A percentile compares a stretch with the other conserved stretches of the same genome.
These are phyloP conservation scores for Dreissena rostriformis DNA, from an alignment of 1,140 invertebrate genomes.

Conservation along the genomic window DNA sequence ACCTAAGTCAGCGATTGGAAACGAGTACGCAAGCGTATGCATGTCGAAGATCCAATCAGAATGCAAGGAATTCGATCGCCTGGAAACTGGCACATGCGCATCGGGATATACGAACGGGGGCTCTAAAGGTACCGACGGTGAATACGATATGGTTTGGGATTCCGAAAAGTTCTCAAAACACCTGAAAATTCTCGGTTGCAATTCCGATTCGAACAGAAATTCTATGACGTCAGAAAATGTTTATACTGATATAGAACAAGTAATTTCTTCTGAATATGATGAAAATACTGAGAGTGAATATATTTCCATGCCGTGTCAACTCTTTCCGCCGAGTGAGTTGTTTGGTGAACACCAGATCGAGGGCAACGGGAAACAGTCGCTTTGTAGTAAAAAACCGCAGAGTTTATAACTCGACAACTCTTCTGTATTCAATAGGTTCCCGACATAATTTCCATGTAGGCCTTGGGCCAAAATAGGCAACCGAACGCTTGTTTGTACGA, in stretches of 20 bases:
- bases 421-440: too few species aligned
- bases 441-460: too few species aligned
- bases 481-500: too few species aligned
- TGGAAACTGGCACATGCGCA: slow-evolving; percentile 22
- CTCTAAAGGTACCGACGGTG: slow-evolving; percentile 37
- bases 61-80: neutral
- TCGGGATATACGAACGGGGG: neutral
- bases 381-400: slow-evolving; percentile 19
- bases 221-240: slow-evolving; percentile 45
- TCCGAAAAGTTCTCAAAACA: slow-evolving; percentile 46
- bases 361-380: slow-evolving; percentile 2
- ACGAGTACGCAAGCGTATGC: slow-evolving; percentile 50
- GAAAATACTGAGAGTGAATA: slow-evolving; percentile 3
- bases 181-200: neutral
- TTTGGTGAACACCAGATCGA: neutral
- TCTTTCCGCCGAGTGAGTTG: slow-evolving; percentile 9
- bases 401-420: neutral
- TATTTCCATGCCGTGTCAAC: neutral
- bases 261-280: slow-evolving; percentile 9
- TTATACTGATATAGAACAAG: slow-evolving; percentile 49
- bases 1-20: slow-evolving; percentile 18
- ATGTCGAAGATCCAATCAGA: slow-evolving; percentile 14
- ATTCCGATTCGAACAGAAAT: neutral
- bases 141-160: slow-evolving; percentile 52
- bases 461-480: too few species aligned